Percentiles rank a stretch among this genome's conserved stretches.
Conservation (phyloP, 2,888 invertebrate species). For the Ethmia dodecea region DNA sequence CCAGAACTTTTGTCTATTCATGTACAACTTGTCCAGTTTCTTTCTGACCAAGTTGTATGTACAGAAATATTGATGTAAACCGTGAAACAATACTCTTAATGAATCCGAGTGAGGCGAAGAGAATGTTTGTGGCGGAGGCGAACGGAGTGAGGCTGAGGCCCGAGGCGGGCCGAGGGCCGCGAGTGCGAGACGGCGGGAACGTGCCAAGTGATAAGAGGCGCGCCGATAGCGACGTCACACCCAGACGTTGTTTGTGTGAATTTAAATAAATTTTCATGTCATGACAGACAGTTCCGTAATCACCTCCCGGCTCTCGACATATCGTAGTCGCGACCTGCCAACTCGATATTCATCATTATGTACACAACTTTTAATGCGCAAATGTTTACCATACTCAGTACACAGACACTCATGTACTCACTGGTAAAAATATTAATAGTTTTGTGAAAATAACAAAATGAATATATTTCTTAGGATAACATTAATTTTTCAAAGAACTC, state of each 20-base stretch:
- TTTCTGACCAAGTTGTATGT: background rate
- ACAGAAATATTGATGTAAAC: background rate
- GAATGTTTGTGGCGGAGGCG: conserved; percentile 45
- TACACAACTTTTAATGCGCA: conserved; percentile 12
- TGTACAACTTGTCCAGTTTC: background rate
- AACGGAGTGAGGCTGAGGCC: conserved; percentile 53
- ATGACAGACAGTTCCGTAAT: conserved; percentile 78
- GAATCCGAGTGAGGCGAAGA: conserved; percentile 23
- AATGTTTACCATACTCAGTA: too few relatives aligned
- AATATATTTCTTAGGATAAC: too few relatives aligned
- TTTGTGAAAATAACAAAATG: too few relatives aligned
- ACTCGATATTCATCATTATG: conserved; percentile 53
- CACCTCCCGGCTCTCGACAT: conserved; percentile 68
- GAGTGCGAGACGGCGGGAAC: conserved; percentile 67
- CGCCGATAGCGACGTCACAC: conserved; percentile 77
- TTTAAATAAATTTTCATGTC: conserved; percentile 78
- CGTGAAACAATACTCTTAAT: conserved; percentile 2
- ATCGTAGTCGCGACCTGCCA: conserved; percentile 60
- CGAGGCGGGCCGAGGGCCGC: conserved; percentile 50
- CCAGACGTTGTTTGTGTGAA: conserved; percentile 78
- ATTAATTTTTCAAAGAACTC: too few relatives aligned
- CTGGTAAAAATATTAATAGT: too few relatives aligned
- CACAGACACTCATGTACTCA: too few relatives aligned
- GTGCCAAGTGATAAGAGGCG: conserved; percentile 78
- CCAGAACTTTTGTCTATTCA: too few relatives aligned